Percentiles rank a stretch among this genome's conserved stretches.
Conservation (phyloP, 1,140 invertebrate genomes). For the Holcopasites calliopsidis region DNA sequence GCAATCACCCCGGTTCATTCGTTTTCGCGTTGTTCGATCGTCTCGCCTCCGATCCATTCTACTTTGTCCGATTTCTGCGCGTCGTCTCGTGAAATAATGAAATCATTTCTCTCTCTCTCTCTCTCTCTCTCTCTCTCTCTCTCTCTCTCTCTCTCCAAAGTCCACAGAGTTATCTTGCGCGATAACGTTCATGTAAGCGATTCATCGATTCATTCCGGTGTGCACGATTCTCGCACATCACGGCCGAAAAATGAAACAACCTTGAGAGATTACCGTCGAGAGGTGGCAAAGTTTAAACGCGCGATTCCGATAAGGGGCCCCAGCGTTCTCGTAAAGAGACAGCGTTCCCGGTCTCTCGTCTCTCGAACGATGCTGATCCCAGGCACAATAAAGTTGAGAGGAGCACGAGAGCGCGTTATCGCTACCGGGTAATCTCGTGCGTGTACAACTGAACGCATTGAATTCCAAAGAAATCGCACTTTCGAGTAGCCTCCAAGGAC, state of each 20-base stretch:
- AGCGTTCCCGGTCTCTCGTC: too few relatives aligned
- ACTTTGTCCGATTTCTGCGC: too few relatives aligned
- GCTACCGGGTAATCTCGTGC: conserved; percentile 27
- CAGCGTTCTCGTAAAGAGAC: too few relatives aligned
- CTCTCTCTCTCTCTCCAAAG: too few relatives aligned
- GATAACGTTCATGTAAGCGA: too few relatives aligned
- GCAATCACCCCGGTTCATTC: conserved; percentile 12
- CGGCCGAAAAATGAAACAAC: background rate
- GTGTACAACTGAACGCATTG: conserved; percentile 23
- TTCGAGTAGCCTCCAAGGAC: background rate
- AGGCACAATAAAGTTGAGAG: conserved; percentile 41
- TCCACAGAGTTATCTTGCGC: too few relatives aligned
- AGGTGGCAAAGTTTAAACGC: background rate
- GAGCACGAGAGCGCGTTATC: conserved; percentile 49
- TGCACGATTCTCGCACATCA: too few relatives aligned
- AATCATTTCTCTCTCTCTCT: too few relatives aligned
- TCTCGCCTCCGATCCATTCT: background rate
- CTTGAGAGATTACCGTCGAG: background rate
- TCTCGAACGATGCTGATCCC: conserved; percentile 44
- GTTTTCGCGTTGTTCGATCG: background rate
- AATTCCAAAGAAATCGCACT: background rate
- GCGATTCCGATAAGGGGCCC: conserved; percentile 14
- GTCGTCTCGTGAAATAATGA: too few relatives aligned
- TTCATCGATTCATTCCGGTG: too few relatives aligned
- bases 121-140: too few relatives aligned